phyloP scores from a whole-genome alignment of 2,888 invertebrate species.

The Neria commutata region DNA sequence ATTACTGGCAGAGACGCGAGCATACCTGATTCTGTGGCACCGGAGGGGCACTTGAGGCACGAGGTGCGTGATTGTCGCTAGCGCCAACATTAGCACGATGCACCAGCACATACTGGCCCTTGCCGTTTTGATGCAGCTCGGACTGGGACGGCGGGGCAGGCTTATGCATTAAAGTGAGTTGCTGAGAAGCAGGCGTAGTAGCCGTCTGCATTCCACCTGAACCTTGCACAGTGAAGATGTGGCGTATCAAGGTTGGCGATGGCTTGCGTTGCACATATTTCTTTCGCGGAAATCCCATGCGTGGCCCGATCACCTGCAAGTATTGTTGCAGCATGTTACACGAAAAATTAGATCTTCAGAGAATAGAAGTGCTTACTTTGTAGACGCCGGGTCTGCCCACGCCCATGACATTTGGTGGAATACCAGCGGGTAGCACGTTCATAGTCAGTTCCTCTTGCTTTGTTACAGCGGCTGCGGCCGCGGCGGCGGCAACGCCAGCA shows the following conservation, averaged over 20 bases:
- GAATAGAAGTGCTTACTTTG: slow-evolving; percentile 44
- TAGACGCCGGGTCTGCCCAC: slow-evolving; percentile 59
- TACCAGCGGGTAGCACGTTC: slow-evolving; percentile 35
- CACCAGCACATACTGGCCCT: slow-evolving; percentile 82
- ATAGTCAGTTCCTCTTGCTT: slow-evolving; percentile 41
- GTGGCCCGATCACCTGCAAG: slow-evolving; percentile 58
- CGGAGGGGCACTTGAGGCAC: slow-evolving; percentile 86
- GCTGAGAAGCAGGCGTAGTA: slow-evolving; percentile 15
- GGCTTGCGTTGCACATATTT: slow-evolving; percentile 67
- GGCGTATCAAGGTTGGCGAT: slow-evolving; percentile 70
- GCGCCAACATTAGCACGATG: slow-evolving; percentile 71
- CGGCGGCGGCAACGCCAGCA: slow-evolving; percentile 37
- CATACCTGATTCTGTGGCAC: slow-evolving; percentile 68
- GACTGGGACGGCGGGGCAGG: slow-evolving; percentile 40
- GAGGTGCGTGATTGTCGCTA: slow-evolving; percentile 72
- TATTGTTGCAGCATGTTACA: neutral
- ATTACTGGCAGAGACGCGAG: slow-evolving; percentile 8
- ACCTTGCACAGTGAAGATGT: slow-evolving; percentile 63
- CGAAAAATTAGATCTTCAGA: neutral
- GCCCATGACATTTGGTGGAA: slow-evolving; percentile 55
- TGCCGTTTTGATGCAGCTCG: slow-evolving; percentile 56
- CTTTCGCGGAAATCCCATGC: slow-evolving; percentile 60
- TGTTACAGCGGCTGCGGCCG: slow-evolving; percentile 44
- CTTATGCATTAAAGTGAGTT: slow-evolving; percentile 38
- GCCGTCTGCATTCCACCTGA: slow-evolving; percentile 26